Base-by-base conservation (phyloP, 2,113 vertebrate genomes). In the Atlantisia rogersi region DNA sequence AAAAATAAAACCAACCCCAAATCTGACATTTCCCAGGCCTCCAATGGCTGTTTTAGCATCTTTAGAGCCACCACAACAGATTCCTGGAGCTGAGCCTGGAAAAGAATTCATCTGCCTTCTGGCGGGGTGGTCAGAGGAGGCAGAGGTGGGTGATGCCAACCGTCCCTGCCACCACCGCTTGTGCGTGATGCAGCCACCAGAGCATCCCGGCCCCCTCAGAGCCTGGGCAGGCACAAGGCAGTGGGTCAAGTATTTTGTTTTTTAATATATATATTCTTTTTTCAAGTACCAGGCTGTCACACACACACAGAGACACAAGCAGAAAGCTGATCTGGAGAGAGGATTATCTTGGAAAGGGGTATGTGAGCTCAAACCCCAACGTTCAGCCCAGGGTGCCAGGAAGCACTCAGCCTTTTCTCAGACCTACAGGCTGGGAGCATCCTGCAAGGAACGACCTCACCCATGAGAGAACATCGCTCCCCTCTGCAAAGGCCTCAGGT, bases 211-310 rank as follows among this genome's bases (percentile, higher is more conserved):
- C 35, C 87, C 87, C 6, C 3, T 2, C 4, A 8, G 40, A 77
- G 58, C 48, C 68, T 19, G 5, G 12, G 76, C 5, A 56, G 81
- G 79, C 90, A 68, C 79, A 3, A 80, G 82, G 86, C 90, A 65
- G 64, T 2, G 64, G 73, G 52, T 95, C 95, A 95, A 95, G 95
- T 96, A 86, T 94, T 46, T 39, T 16, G 0, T 14, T 64, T 12
- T 62, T 29, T 28, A 13, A 25, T 62, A 25, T 11, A 48, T 46
- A 46, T 46, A 19, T 42, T 24, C 26, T 59, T 55, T 48, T 69
- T 95, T 92, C 93, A 97, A 96, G 95, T 96, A 95, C 85, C 90
- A 93, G 92, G 92, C 62, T 86, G 86, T 84, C 31, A 48, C 48
- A 48, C 48, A 48, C 46, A 48, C 48, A 48, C 48, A 64, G 18